phyloP scores from a whole-genome alignment of 2,113 vertebrate genomes.

The Condylura cristata region DNA sequence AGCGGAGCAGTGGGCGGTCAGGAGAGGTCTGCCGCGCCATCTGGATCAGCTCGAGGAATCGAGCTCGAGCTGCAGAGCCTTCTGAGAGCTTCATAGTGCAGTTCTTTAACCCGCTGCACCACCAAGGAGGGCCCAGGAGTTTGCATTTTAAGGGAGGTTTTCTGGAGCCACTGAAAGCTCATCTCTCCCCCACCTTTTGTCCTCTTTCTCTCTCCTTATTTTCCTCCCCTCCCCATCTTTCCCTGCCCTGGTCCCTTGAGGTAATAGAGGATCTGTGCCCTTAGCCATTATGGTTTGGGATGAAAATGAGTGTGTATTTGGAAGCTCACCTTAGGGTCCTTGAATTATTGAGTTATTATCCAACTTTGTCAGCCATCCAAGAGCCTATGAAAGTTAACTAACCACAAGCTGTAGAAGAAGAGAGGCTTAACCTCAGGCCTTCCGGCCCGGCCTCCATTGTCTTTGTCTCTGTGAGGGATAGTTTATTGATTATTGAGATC shows the following conservation, averaged over 20 bases:
- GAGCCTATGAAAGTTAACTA: slow-evolving; percentile 80
- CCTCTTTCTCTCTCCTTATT: not conserved
- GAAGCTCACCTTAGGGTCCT: not conserved
- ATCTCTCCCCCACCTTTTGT: not conserved
- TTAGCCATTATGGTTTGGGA: not conserved
- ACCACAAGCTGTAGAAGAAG: slow-evolving; percentile 64
- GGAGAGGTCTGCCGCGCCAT: too few species aligned
- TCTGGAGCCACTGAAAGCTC: slow-evolving; percentile 15
- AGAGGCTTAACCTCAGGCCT: slow-evolving; percentile 64
- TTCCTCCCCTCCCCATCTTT: not conserved
- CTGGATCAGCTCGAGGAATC: too few species aligned
- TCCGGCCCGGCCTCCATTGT: slow-evolving; percentile 32
- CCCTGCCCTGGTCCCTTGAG: not conserved
- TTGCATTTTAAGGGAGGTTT: slow-evolving; percentile 40
- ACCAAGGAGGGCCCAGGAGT: too few species aligned
- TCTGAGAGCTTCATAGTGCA: too few species aligned
- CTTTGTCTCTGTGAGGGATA: slow-evolving; percentile 27
- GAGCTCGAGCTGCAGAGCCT: too few species aligned
- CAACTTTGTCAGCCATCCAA: slow-evolving; percentile 79
- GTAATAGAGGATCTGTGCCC: not conserved
- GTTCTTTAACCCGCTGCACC: too few species aligned
- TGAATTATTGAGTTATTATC: slow-evolving; percentile 83
- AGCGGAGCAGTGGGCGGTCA: too few species aligned
- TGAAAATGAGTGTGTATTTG: not conserved
- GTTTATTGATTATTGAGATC: slow-evolving; percentile 67